Percentiles rank a stretch among this genome's conserved stretches.
These are phyloP conservation scores for Conops quadrifasciatus DNA, from an alignment of 2,888 invertebrate genomes.

Conservation along the genomic window DNA sequence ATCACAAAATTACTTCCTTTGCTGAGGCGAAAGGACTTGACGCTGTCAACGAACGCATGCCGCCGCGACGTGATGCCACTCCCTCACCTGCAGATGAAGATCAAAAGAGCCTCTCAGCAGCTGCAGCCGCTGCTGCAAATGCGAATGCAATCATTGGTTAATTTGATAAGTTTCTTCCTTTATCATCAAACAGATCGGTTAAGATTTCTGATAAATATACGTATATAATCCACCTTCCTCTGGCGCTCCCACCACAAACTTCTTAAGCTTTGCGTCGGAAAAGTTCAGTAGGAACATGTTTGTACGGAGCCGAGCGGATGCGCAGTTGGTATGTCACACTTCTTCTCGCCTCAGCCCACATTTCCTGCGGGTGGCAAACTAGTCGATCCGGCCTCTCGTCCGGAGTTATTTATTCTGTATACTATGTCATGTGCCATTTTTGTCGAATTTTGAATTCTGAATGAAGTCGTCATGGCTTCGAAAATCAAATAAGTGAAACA, in stretches of 20 bases:
- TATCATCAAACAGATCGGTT: constrained; percentile 15
- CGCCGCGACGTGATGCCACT: constrained; percentile 84
- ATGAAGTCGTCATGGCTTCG: constrained; percentile 19
- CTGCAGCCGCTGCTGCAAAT: constrained; percentile 60
- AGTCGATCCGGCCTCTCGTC: constrained; percentile 46
- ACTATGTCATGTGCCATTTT: constrained; percentile 63
- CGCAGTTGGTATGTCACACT: not conserved
- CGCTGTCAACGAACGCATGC: constrained; percentile 99
- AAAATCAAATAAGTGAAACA: constrained; percentile 16
- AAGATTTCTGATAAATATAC: not conserved
- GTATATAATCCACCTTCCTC: constrained; percentile 9
- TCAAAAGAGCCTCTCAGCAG: constrained; percentile 59
- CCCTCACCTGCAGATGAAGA: constrained; percentile 69
- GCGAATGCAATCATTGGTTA: constrained; percentile 62
- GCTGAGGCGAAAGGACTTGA: constrained; percentile 99
- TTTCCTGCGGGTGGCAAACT: not conserved
- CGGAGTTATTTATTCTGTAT: constrained; percentile 61
- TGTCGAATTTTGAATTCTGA: constrained; percentile 53
- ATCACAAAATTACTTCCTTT: constrained; percentile 98
- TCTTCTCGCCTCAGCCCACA: constrained; percentile 13
- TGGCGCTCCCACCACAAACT: constrained; percentile 3
- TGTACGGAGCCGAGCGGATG: not conserved
- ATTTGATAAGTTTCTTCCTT: constrained; percentile 45
- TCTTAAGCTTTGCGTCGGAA: not conserved
- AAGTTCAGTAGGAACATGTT: not conserved